A percentile compares a stretch with the other conserved stretches of the same genome.
Conservation (phyloP, 2,113 vertebrate genomes). For the Callorhinus ursinus region DNA sequence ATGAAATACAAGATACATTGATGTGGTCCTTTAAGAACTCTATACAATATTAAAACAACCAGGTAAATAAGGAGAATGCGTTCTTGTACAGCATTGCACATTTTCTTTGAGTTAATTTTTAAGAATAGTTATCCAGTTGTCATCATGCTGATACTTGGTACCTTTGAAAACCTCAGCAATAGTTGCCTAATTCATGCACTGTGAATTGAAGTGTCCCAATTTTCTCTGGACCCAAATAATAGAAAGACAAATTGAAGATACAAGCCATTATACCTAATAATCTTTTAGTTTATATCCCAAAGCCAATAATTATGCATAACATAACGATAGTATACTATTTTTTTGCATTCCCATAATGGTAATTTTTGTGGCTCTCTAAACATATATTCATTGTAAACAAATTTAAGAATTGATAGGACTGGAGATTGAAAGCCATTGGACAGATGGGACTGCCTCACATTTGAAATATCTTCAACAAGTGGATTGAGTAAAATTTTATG, state of each 20-base stretch:
- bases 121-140: not conserved
- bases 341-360: not conserved
- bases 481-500: not conserved
- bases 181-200: not conserved
- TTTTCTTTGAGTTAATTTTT: conserved; percentile 8
- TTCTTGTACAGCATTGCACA: not conserved
- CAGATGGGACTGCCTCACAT: not conserved
- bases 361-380: not conserved
- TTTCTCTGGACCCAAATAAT: not conserved
- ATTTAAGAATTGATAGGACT: not conserved
- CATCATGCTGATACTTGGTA: not conserved
- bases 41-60: not conserved
- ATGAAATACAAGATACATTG: not conserved
- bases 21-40: not conserved
- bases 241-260: not conserved
- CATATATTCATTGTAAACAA: not conserved
- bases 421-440: not conserved
- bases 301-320: not conserved
- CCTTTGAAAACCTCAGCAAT: not conserved
- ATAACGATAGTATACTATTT: not conserved
- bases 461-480: not conserved
- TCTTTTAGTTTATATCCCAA: not conserved
- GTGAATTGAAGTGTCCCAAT: not conserved
- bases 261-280: not conserved
- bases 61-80: not conserved